Evolutionary conservation across 2,888 invertebrate genomes (phyloP).

Genomic region (Osedax frankpressi): DNA sequence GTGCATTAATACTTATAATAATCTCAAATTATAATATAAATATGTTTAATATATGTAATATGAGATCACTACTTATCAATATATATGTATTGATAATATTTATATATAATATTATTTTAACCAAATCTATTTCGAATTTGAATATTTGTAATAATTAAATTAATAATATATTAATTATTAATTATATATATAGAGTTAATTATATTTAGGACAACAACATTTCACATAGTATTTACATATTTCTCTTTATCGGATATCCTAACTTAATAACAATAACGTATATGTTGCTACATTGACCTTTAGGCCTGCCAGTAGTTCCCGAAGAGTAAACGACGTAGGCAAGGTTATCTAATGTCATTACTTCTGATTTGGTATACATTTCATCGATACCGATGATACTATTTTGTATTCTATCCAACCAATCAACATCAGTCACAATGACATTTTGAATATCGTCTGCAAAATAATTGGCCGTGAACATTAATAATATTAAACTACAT

Average conservation of each 20-base stretch:
- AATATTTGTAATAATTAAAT: too few relatives aligned
- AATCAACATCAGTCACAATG: constrained; percentile 31
- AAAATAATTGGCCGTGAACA: too few relatives aligned
- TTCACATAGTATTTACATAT: too few relatives aligned
- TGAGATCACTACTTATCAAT: neutral
- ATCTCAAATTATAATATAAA: too few relatives aligned
- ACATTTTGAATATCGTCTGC: constrained; percentile 23
- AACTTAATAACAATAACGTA: too few relatives aligned
- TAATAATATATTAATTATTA: too few relatives aligned
- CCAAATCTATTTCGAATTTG: too few relatives aligned
- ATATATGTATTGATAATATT: neutral
- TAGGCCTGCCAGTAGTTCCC: constrained; percentile 48
- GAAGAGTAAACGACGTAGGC: constrained; percentile 47
- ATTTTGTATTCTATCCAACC: constrained; percentile 30
- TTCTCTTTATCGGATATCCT: too few relatives aligned
- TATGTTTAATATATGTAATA: neutral
- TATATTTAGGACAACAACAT: too few relatives aligned
- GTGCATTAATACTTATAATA: too few relatives aligned
- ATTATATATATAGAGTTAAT: too few relatives aligned
- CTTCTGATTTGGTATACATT: neutral
- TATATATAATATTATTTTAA: neutral
- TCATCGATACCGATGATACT: neutral
- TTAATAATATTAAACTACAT: too few relatives aligned
- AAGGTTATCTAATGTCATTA: constrained; percentile 36
- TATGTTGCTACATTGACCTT: constrained; percentile 33